A percentile compares a stretch with the other conserved stretches of the same genome.
Evolutionary conservation across 2,113 vertebrate species (phyloP).

Genomic region (Miniopterus natalensis): DNA sequence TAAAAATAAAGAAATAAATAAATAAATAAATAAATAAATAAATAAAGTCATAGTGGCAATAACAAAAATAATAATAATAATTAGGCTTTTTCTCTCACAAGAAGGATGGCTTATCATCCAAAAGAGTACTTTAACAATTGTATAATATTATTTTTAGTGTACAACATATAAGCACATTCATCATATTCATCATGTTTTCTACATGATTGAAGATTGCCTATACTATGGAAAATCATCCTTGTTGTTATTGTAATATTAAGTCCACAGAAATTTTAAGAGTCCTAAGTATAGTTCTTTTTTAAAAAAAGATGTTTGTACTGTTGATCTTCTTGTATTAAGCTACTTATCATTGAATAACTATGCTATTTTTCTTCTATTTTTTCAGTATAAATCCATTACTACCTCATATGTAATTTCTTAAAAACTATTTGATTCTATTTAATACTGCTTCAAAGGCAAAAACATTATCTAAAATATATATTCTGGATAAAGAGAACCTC

Average conservation of each 20-base stretch:
- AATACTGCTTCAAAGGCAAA: neutral
- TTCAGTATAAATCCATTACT: slow-evolving; percentile 52
- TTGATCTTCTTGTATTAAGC: slow-evolving; percentile 63
- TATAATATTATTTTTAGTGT: neutral
- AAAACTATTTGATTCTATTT: slow-evolving; percentile 49
- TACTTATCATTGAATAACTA: slow-evolving; percentile 61
- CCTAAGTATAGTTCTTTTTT: slow-evolving; percentile 47
- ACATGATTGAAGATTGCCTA: slow-evolving; percentile 41
- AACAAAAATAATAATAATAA: neutral
- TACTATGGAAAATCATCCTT: slow-evolving; percentile 52
- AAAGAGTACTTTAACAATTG: slow-evolving; percentile 53
- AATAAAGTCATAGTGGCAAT: neutral
- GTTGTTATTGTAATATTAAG: neutral
- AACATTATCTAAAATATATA: slow-evolving; percentile 8
- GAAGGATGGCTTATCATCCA: slow-evolving; percentile 37
- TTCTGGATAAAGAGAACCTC: neutral
- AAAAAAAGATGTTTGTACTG: slow-evolving; percentile 44
- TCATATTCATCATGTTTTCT: neutral
- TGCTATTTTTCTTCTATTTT: slow-evolving; percentile 64
- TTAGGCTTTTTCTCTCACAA: neutral
- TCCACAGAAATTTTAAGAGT: slow-evolving; percentile 7
- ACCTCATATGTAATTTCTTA: slow-evolving; percentile 4
- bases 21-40: no score
- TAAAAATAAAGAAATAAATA: no score
- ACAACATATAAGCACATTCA: neutral